Base-by-base conservation (phyloP, 1,140 invertebrate species). In the Drosophila biarmipes region DNA sequence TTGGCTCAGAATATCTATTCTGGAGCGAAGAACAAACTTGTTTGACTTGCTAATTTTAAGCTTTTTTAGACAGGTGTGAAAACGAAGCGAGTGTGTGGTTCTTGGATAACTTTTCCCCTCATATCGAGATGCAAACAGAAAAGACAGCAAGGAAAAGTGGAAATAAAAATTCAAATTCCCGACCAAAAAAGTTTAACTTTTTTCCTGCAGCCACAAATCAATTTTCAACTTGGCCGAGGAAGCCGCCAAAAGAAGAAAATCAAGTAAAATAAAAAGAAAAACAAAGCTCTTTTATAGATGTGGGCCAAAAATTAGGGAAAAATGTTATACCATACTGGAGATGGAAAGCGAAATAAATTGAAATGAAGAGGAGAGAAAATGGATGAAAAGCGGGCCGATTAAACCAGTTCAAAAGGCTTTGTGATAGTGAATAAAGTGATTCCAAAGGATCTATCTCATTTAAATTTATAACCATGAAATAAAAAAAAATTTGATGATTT, bases 121-220 rank as follows among this genome's bases (percentile, higher is more conserved):
- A 53, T 21, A 61, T 24, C 52, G 29, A 56, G 40, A 66, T 49
- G 66, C 45, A 56, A 63, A 59, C 42, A 57, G 10, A 15, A 21
- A 40, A 40, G 40, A 35, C 11, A 15, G 11, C 46, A 14, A 34
- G 10, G 6, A n/a, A 52, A 52, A 61, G 19, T 45, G 29, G 52
- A 24, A 57, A 59, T 75, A 56, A 72, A 58, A 87, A 64, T 75
- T 79, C 73, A 68, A 85, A 85, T 85, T 76, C 35, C 40, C 66
- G 10, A 52, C 68, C 53, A 58, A 66, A 61, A 59, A 69, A 87
- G 66, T 67, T 62, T 14, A 7, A 56, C 35, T 27, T 67, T 57
- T 75, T 38, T 48, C 29, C 48, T 21, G 64, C 63, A 51, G 66
- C 82, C 78, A 78, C 82, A 82, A 86, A 86, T 86, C 82, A 86